Evolutionary conservation across 1,140 invertebrate species (phyloP).

Genomic region (Zaprionus africanus): DNA sequence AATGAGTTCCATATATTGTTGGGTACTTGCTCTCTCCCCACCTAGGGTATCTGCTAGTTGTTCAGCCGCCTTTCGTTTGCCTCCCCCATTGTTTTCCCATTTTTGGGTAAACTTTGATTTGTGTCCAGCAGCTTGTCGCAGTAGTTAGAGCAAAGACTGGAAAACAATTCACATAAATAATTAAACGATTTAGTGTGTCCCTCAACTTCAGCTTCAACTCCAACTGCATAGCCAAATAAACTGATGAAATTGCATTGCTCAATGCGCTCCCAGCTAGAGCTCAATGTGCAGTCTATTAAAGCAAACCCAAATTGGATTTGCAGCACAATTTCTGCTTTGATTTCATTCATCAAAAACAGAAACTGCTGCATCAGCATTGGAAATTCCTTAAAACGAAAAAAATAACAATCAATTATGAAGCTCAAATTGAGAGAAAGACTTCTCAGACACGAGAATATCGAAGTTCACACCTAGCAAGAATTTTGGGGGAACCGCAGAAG

Average conservation of each 20-base stretch:
- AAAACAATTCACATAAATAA: slow-evolving; percentile 41
- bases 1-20: too few relatives aligned
- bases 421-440: slow-evolving; percentile 23
- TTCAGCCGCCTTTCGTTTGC: too few relatives aligned
- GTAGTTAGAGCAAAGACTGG: slow-evolving; percentile 10
- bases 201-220: slow-evolving; percentile 3
- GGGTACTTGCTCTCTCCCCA: not conserved
- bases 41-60: not conserved
- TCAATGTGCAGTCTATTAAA: not conserved
- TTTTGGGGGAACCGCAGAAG: slow-evolving; percentile 18
- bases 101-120: slow-evolving; percentile 25
- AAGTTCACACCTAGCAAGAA: slow-evolving; percentile 38
- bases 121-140: slow-evolving; percentile 23
- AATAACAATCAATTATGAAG: slow-evolving; percentile 49
- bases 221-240: slow-evolving; percentile 17
- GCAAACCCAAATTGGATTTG: slow-evolving; percentile 22
- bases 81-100: not conserved
- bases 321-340: slow-evolving; percentile 21
- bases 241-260: slow-evolving; percentile 21
- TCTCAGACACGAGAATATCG: not conserved
- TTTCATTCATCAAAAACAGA: slow-evolving; percentile 29
- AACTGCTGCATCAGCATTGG: slow-evolving; percentile 38
- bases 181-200: slow-evolving; percentile 31
- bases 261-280: not conserved
- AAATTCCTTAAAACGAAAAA: slow-evolving; percentile 1